Conservation (phyloP, 2,797 vertebrate genomes). For the Tenualosa ilisha region DNA sequence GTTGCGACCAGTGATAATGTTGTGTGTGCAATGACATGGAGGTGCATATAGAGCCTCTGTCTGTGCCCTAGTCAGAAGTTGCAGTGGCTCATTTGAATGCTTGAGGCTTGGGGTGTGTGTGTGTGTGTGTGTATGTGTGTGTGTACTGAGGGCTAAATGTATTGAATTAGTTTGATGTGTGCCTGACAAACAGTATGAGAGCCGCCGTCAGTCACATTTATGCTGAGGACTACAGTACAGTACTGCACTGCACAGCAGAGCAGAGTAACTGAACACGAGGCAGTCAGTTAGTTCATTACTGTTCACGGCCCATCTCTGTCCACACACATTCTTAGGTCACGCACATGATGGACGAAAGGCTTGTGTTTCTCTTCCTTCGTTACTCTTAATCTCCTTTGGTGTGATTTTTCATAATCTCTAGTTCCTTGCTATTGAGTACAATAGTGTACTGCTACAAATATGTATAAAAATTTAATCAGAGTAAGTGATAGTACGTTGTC, state of each 20-base stretch:
- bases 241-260: neutral
- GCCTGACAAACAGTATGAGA: conserved; percentile 5
- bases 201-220: conserved; percentile 19
- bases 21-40: neutral
- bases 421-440: neutral
- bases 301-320: neutral
- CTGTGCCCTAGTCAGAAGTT: neutral
- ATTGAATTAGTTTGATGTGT: conserved; percentile 7
- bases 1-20: neutral
- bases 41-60: neutral
- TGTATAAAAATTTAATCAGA: neutral
- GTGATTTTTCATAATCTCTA: neutral
- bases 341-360: neutral
- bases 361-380: neutral
- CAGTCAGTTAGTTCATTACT: neutral
- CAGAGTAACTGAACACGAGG: neutral
- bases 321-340: neutral
- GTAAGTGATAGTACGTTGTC: neutral
- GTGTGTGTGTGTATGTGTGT: conserved; percentile 16
- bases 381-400: neutral
- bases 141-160: conserved; percentile 1
- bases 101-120: neutral
- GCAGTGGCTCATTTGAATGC: neutral
- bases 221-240: neutral
- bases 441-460: neutral